Conservation (phyloP, 2,888 invertebrate genomes). For the Tryphoninae sp. region DNA sequence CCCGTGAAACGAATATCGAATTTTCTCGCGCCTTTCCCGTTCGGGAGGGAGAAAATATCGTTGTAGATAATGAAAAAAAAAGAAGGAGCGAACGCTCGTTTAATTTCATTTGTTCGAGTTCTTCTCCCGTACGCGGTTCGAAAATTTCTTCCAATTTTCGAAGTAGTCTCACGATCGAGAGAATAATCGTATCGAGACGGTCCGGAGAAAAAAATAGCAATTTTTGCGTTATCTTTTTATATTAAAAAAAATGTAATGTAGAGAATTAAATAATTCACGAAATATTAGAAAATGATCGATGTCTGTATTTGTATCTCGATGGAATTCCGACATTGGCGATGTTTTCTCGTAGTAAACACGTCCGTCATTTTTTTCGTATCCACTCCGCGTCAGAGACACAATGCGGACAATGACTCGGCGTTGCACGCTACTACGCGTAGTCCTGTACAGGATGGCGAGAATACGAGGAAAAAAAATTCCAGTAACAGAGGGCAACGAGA, state of each 20-base stretch:
- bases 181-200: no score
- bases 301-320: slow-evolving; percentile 8
- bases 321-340: neutral
- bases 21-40: slow-evolving; percentile 63
- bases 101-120: slow-evolving; percentile 31
- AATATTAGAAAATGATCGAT: neutral
- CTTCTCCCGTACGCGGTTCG: neutral
- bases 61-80: neutral
- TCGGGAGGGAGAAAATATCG: slow-evolving; percentile 53
- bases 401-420: slow-evolving; percentile 46
- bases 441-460: neutral
- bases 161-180: neutral
- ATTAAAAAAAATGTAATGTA: neutral
- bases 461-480: neutral
- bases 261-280: neutral
- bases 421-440: neutral
- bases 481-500: slow-evolving; percentile 6
- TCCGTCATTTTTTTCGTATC: slow-evolving; percentile 27
- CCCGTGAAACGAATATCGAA: slow-evolving; percentile 74
- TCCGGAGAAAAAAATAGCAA: no score
- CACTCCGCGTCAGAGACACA: slow-evolving; percentile 23
- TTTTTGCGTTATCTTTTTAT: neutral
- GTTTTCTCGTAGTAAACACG: neutral
- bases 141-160: neutral
- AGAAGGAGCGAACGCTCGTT: slow-evolving; percentile 5